Conservation (phyloP, 2,113 vertebrate genomes). For the Hassar affinis region DNA sequence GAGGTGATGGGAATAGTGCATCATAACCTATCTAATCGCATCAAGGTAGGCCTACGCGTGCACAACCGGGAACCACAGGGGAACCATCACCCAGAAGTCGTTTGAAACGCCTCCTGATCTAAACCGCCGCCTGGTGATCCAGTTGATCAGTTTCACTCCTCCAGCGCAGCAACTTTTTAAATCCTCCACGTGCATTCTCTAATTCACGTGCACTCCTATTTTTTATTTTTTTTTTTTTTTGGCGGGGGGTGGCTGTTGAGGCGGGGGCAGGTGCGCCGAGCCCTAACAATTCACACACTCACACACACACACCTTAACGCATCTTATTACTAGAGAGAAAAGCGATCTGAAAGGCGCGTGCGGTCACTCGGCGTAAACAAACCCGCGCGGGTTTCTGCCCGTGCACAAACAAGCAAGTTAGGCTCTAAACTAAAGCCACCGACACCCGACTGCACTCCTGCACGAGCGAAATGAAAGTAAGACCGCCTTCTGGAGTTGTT, state of each 20-base stretch:
- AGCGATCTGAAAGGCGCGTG: background rate
- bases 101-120: background rate
- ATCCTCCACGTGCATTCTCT: slow-evolving; percentile 3
- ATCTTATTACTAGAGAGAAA: slow-evolving; percentile 15
- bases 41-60: background rate
- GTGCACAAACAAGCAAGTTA: background rate
- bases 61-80: background rate
- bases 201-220: background rate
- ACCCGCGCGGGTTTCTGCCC: background rate
- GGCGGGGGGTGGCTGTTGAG: too few relatives aligned
- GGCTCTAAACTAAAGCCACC: slow-evolving; percentile 56
- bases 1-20: background rate
- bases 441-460: slow-evolving; percentile 62
- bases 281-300: too few relatives aligned
- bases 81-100: slow-evolving; percentile 29
- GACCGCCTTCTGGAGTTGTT: slow-evolving; percentile 25
- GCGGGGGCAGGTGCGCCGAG: too few relatives aligned
- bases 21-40: background rate
- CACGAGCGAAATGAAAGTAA: slow-evolving; percentile 66
- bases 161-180: background rate
- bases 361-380: slow-evolving; percentile 48
- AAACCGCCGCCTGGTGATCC: background rate
- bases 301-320: background rate
- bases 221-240: background rate
- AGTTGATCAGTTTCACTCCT: slow-evolving; percentile 16